Evolutionary conservation across 2,113 vertebrate species (phyloP), one percentile per base, ranked within the genome.

Genomic region (Porphyrio hochstetteri): DNA sequence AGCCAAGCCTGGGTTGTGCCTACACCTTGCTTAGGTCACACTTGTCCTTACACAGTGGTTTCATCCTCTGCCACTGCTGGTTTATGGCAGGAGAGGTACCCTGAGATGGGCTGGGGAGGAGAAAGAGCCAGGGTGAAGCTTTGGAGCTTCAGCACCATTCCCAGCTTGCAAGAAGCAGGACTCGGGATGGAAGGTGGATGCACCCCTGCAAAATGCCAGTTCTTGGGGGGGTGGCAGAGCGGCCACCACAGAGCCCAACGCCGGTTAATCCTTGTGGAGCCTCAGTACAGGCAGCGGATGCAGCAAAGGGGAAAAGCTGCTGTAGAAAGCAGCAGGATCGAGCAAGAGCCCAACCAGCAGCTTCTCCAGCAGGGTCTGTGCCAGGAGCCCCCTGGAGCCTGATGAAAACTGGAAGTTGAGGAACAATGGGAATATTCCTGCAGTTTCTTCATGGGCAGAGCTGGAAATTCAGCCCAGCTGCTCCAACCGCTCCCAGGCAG

Each of bases 161-260:
- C 36, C 83, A 46, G 36, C 2, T 0, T 7, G 57, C n/a, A 10
- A 1, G 42, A 16, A 7, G 11, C 1, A 4, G 16, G 46, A 48
- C n/a, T 16, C 0, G 0, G 17, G 64, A 7, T 4, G 16, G 18
- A 46, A 60, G 5, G 0, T 2, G 9, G 56, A 7, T 9, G 11
- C 42, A 17, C 3, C 77, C 4, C 29, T 3, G 21, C 28, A 55
- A 13, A 11, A 10, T 0, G 1, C 3, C 11, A 10, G 28, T 28
- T n/a, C 27, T 1, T 9, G 42, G 55, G 10, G 17, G 44, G 21
- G 10, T 48, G 48, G 48, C 48, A 46, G 44, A 46, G 44, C 44
- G 7, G 44, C 10, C 24, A 76, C 19, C 13, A 2, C 0, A 0
- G 17, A 53, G 52, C 14, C 25, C 13, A 16, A 9, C 13, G 12